Conservation (phyloP, 64 coral and sea anemone genomes). For the Acropora tenuis region DNA sequence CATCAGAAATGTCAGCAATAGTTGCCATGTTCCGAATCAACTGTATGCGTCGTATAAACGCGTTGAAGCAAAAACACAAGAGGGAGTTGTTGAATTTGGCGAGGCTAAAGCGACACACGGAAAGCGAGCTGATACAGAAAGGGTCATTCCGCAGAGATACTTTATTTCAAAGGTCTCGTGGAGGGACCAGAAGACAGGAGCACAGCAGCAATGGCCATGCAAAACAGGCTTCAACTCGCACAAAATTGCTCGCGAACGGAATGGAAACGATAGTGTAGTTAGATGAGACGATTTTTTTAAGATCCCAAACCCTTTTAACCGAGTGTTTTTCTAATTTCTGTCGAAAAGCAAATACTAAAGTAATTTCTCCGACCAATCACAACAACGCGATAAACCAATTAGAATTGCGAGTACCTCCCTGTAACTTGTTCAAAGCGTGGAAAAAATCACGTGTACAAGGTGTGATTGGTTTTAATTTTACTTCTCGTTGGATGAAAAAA, state of each 20-base stretch:
- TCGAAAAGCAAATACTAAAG: too few relatives aligned
- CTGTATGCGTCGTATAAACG: conserved; percentile 23
- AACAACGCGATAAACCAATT: too few relatives aligned
- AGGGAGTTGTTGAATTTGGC: conserved; percentile 53
- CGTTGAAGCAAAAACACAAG: conserved; percentile 27
- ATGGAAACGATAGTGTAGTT: conserved; percentile 43
- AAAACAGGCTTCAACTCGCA: conserved; percentile 9
- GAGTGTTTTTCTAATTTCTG: too few relatives aligned
- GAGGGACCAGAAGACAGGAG: background rate
- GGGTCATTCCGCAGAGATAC: conserved; percentile 23
- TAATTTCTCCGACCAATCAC: too few relatives aligned
- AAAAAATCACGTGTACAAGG: too few relatives aligned
- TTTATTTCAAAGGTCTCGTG: conserved; percentile 14
- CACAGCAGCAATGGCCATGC: conserved; percentile 4
- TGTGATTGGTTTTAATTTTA: too few relatives aligned
- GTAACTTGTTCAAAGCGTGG: too few relatives aligned
- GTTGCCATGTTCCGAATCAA: conserved; percentile 41
- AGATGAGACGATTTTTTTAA: background rate
- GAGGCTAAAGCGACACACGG: conserved; percentile 35
- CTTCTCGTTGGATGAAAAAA: too few relatives aligned
- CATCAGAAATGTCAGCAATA: conserved; percentile 47
- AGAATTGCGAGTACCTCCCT: too few relatives aligned
- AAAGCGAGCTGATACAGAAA: conserved; percentile 20
- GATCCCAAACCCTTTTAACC: background rate
- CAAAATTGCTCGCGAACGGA: background rate